Conservation (phyloP, 2,797 vertebrate genomes). For the Falco rusticolus region DNA sequence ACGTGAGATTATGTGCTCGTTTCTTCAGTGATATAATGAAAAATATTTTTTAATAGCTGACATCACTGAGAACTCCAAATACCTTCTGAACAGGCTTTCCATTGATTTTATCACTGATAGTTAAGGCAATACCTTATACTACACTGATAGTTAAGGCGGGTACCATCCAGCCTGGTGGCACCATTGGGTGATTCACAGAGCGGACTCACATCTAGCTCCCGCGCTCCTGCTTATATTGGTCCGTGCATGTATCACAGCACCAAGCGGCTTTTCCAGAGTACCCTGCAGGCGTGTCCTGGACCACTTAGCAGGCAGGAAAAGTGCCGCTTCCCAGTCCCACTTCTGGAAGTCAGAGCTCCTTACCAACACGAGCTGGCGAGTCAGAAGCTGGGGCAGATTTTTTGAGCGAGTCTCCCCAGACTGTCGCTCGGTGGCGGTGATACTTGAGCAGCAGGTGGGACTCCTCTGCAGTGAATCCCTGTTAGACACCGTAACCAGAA, state of each 20-base stretch:
- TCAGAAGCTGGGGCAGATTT: not conserved
- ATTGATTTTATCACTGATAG: not conserved
- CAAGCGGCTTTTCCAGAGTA: not conserved
- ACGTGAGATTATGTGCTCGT: accelerated
- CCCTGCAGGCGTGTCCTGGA: not conserved
- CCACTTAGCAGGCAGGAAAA: not conserved
- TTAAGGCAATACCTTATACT: not conserved
- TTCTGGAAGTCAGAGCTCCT: not conserved
- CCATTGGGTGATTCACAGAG: not conserved
- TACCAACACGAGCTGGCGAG: not conserved
- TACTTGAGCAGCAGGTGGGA: not conserved
- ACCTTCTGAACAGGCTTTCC: not conserved
- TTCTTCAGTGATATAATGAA: no score
- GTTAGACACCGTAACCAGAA: accelerated
- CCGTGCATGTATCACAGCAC: accelerated
- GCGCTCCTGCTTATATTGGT: not conserved
- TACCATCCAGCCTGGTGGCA: not conserved
- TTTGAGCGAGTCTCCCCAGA: not conserved
- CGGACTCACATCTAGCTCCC: not conserved
- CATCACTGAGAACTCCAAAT: accelerated
- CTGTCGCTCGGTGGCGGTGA: accelerated
- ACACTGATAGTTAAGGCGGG: accelerated
- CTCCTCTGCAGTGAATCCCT: not conserved
- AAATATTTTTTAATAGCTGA: not conserved
- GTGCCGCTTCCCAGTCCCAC: not conserved